phyloP scores from a whole-genome alignment of 2,888 invertebrate genomes.

The Thecocarcelia acutangulata region DNA sequence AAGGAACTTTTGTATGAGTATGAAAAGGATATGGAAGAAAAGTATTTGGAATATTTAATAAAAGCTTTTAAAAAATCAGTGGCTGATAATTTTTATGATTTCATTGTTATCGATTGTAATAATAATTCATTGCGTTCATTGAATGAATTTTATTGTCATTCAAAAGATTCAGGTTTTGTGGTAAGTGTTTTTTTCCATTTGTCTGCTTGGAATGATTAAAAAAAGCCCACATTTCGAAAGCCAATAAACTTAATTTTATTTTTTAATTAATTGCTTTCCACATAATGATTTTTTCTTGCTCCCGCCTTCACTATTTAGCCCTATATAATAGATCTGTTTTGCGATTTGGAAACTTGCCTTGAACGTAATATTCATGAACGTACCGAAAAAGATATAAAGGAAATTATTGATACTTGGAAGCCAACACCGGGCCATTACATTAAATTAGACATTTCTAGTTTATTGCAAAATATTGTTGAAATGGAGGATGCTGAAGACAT shows the following conservation, averaged over 20 bases:
- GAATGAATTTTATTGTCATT: slow-evolving; percentile 93
- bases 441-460: slow-evolving; percentile 89
- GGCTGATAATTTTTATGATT: slow-evolving; percentile 94
- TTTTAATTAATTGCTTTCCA: not conserved
- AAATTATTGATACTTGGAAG: slow-evolving; percentile 88
- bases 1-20: slow-evolving; percentile 87
- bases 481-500: slow-evolving; percentile 89
- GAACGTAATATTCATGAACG: slow-evolving; percentile 93
- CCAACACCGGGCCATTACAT: slow-evolving; percentile 91
- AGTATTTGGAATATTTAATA: slow-evolving; percentile 90
- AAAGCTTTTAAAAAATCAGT: slow-evolving; percentile 95
- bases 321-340: slow-evolving; percentile 93
- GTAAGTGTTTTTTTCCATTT: slow-evolving; percentile 74
- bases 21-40: slow-evolving; percentile 91
- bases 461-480: slow-evolving; percentile 92
- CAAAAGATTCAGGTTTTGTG: slow-evolving; percentile 83
- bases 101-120: slow-evolving; percentile 95
- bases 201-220: not conserved
- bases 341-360: slow-evolving; percentile 89
- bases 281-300: slow-evolving; percentile 26
- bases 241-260: not conserved
- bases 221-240: not conserved
- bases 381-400: slow-evolving; percentile 88
- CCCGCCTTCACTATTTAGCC: slow-evolving; percentile 84
- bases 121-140: slow-evolving; percentile 91